Base-by-base conservation (phyloP, 2,797 vertebrate species). In the Sebastes wilsoni region DNA sequence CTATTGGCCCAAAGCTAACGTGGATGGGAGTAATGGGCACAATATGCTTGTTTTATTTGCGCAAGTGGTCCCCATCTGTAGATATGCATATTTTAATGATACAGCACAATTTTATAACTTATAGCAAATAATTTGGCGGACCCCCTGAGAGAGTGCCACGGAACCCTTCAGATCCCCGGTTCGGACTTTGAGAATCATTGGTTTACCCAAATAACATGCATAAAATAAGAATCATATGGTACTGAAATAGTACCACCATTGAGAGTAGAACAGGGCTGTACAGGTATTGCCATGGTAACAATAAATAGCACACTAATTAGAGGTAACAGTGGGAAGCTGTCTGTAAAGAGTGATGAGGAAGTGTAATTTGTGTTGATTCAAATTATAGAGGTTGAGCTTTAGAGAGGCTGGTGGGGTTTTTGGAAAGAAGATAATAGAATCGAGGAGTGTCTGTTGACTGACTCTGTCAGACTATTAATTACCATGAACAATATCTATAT, bases 321-420 rank as follows among this genome's bases (percentile, higher is more conserved):
- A 34, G 28, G 62, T 54, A 74, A 69, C 65, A 76, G 62, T 23
- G 22, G 56, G 72, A 75, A 18, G 71, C 54, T 66, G 71, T 49
- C 71, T 62, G 20, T 27, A 69, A 81, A 83, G 69, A 76, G 52
- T 46, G 49, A 3, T 0, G 18, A 59, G 9, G 56, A 32, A 72
- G 52, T 82, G 11, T 82, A 55, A 78, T 77, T 82, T 74, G 61
- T 75, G 83, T 62, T 60, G 14, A 70, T 61, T 36, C 68, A 70
- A 81, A 81, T 82, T 82, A 83, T n/a, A 76, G 49, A 22, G 80
- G 11, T 30, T 75, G 46, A 66, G n/a, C 8, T 12, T 28, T 2
- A 22, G 42, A 72, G 49, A 72, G 38, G 38, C 13, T 71, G 60
- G 8, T 49, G 25, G 52, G 20, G 23, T 69, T 79, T 59, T 77